Percentiles rank a stretch among this genome's conserved stretches.
Evolutionary conservation across 2,888 invertebrate genomes (phyloP).

Genomic region (Tenthredo livida): DNA sequence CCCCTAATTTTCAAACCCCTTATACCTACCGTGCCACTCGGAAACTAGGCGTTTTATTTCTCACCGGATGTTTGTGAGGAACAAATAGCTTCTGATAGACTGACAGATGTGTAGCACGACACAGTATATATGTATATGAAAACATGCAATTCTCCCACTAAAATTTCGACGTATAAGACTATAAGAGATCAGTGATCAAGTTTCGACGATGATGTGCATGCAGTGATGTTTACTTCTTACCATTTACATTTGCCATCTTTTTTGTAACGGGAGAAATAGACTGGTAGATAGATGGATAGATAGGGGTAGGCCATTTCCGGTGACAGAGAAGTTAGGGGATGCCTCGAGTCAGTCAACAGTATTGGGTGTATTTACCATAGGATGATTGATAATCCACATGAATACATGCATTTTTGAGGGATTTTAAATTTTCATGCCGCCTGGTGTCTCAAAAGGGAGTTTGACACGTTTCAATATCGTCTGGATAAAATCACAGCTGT

Average conservation of each 20-base stretch:
- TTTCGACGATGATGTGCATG: neutral
- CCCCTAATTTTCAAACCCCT: conserved; percentile 31
- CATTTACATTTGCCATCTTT: neutral
- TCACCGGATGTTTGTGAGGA: neutral
- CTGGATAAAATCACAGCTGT: neutral
- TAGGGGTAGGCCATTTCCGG: conserved; percentile 12
- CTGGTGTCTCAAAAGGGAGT: conserved; percentile 11
- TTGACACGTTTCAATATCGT: conserved; percentile 2
- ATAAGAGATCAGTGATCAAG: neutral
- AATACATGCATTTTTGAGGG: conserved; percentile 2
- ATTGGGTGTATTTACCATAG: conserved; percentile 30
- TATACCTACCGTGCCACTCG: neutral
- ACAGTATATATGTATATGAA: neutral
- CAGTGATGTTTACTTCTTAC: neutral
- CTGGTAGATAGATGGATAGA: neutral
- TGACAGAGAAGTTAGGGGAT: neutral
- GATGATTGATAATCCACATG: conserved; percentile 36
- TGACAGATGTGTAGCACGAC: neutral
- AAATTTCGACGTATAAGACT: neutral
- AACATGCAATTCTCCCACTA: neutral
- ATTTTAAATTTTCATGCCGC: neutral
- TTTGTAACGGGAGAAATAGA: neutral
- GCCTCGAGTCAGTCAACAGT: conserved; percentile 10
- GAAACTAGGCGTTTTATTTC: neutral
- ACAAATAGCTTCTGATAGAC: neutral